Percentiles rank a stretch among this genome's conserved stretches.
Conservation (phyloP, 2,113 vertebrate species). For the Asarcornis scutulata region DNA sequence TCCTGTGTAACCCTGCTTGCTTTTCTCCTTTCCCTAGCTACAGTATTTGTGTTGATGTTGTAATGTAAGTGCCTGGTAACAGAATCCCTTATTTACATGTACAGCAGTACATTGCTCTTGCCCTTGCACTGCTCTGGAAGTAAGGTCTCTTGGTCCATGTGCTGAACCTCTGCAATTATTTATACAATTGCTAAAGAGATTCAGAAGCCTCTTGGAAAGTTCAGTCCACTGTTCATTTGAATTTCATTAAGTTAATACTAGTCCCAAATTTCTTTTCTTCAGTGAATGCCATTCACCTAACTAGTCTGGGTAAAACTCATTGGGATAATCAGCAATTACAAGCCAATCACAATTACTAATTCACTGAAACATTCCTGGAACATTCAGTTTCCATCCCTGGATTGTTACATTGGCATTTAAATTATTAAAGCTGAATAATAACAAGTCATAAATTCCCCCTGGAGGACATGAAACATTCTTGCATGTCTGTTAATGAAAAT, state of each 20-base stretch:
- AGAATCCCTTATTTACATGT: neutral
- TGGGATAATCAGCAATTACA: slow-evolving; percentile 28
- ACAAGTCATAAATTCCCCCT: neutral
- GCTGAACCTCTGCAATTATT: neutral
- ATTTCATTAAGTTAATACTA: neutral
- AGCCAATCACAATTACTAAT: slow-evolving; percentile 21
- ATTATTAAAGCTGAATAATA: slow-evolving; percentile 33
- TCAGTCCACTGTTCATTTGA: neutral
- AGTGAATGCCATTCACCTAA: neutral
- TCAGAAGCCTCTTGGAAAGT: neutral
- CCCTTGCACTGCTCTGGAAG: neutral
- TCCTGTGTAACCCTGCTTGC: neutral
- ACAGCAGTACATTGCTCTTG: neutral
- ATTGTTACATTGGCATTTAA: slow-evolving; percentile 37
- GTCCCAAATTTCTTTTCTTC: neutral
- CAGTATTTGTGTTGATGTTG: slow-evolving; percentile 15
- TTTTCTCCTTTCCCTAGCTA: neutral
- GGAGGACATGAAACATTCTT: slow-evolving; percentile 19
- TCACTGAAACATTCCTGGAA: slow-evolving; percentile 23
- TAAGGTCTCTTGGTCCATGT: neutral
- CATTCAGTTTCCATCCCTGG: slow-evolving; percentile 33
- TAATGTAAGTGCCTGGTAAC: neutral
- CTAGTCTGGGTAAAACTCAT: neutral
- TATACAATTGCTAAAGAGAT: neutral
- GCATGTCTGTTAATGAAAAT: slow-evolving; percentile 12